Conservation (phyloP, 2,113 vertebrate species). For the Ochotona curzoniae region DNA sequence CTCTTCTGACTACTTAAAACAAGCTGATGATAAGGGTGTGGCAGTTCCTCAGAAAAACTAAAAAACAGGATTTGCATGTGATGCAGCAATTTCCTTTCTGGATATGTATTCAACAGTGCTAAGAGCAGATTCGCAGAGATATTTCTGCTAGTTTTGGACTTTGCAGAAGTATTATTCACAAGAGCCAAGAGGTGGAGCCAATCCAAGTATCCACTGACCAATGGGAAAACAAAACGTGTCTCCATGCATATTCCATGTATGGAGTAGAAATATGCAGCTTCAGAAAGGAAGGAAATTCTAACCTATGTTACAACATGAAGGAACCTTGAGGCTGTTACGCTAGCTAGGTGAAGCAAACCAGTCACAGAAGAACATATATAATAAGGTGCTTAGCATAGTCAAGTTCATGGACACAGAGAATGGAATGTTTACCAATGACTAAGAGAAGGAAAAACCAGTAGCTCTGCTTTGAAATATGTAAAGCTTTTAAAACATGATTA, state of each 20-base stretch:
- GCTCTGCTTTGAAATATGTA: no score
- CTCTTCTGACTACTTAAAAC: neutral
- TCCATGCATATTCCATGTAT: neutral
- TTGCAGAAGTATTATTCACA: neutral
- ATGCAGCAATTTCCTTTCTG: neutral
- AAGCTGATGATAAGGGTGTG: neutral
- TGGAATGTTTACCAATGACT: neutral
- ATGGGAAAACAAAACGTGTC: neutral
- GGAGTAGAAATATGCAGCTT: neutral
- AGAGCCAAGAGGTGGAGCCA: neutral
- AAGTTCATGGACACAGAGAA: neutral
- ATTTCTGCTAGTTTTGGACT: neutral
- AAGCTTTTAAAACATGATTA: neutral
- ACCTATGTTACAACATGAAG: neutral
- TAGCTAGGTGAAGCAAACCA: neutral
- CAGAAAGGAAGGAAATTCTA: neutral
- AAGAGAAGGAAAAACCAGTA: neutral
- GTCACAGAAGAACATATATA: neutral
- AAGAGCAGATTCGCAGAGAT: neutral
- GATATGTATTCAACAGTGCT: neutral
- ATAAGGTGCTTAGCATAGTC: neutral
- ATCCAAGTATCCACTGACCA: neutral
- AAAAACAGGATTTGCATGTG: neutral
- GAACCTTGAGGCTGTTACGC: neutral
- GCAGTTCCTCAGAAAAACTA: neutral